Evolutionary conservation across 2,113 vertebrate genomes (phyloP).

Genomic region (Columba janthina): DNA sequence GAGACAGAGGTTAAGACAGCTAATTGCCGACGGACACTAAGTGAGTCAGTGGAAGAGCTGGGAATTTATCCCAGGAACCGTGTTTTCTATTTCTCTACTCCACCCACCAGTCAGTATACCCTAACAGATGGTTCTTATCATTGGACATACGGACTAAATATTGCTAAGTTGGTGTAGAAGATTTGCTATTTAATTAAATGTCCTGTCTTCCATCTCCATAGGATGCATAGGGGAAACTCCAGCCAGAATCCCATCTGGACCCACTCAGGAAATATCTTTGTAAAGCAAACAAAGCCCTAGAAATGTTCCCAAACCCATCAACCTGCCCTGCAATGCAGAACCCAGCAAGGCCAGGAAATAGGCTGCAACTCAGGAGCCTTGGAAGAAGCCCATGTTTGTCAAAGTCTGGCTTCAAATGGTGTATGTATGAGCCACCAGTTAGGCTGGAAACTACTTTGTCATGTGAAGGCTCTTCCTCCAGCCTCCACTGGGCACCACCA

Average conservation of each 20-base stretch:
- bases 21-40: conserved; percentile 49
- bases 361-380: background rate
- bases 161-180: conserved; percentile 37
- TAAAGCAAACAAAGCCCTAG: background rate
- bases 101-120: conserved; percentile 46
- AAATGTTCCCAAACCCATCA: background rate
- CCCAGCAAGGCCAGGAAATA: background rate
- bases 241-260: conserved; percentile 44
- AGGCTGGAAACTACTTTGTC: background rate
- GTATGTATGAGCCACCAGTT: background rate
- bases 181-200: conserved; percentile 49
- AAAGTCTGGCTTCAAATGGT: background rate
- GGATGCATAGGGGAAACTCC: background rate
- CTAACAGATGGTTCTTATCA: conserved; percentile 62
- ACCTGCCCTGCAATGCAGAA: background rate
- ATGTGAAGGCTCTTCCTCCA: background rate
- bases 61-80: conserved; percentile 51
- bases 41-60: conserved; percentile 45
- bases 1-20: conserved; percentile 50
- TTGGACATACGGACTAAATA: conserved; percentile 63
- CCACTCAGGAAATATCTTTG: background rate
- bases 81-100: conserved; percentile 46
- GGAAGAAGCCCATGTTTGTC: background rate
- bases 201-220: conserved; percentile 22
- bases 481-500: background rate